Evolutionary conservation across 2,113 vertebrate species (phyloP).

Genomic region (Myotis davidii): DNA sequence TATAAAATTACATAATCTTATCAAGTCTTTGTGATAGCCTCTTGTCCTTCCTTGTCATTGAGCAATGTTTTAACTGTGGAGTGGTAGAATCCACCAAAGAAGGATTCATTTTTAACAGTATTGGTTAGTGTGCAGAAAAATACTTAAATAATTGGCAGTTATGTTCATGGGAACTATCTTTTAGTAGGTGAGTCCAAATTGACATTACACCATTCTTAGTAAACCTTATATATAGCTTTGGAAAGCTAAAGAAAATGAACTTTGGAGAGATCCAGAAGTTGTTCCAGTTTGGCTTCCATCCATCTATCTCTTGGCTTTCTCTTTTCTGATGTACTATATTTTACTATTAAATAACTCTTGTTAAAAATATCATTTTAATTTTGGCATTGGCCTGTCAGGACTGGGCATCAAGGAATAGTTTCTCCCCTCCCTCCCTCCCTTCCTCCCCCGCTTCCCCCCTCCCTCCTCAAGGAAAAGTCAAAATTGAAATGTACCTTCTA

Average conservation of each 20-base stretch:
- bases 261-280: not conserved
- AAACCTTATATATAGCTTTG: not conserved
- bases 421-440: not conserved
- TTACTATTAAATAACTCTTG: not conserved
- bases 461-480: not conserved
- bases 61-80: not conserved
- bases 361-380: conserved; percentile 14
- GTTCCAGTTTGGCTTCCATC: not conserved
- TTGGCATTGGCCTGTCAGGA: not conserved
- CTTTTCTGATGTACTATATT: not conserved
- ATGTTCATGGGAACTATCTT: not conserved
- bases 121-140: not conserved
- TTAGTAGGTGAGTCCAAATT: not conserved
- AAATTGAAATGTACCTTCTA: not conserved
- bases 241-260: not conserved
- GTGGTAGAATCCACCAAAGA: not conserved
- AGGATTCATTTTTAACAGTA: not conserved
- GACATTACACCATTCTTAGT: not conserved
- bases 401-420: not conserved
- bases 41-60: not conserved
- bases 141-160: conserved; percentile 9
- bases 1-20: not conserved
- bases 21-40: not conserved
- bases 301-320: not conserved
- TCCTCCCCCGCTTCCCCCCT: rapidly evolving